Evolutionary conservation across 2,797 vertebrate genomes (phyloP).

Genomic region (Acridotheres tristis): DNA sequence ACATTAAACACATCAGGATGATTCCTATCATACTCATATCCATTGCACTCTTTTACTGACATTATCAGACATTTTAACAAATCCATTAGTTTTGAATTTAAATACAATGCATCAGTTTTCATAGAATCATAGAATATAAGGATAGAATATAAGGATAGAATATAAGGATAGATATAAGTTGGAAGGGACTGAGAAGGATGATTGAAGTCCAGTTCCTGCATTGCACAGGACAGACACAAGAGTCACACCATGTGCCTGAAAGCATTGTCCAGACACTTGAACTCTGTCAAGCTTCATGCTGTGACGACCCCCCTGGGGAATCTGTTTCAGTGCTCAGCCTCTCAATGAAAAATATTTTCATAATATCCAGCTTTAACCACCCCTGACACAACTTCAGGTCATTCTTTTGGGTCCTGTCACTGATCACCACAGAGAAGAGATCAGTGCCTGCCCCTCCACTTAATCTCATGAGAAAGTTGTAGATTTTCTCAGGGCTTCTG

Average conservation of each 20-base stretch:
- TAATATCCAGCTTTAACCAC: not conserved
- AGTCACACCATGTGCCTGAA: not conserved
- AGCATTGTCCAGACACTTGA: not conserved
- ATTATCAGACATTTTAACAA: constrained; percentile 2
- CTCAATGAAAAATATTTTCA: not conserved
- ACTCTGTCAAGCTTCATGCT: not conserved
- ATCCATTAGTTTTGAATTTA: constrained; percentile 27
- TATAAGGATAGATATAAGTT: too few relatives aligned
- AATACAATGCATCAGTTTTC: constrained; percentile 18
- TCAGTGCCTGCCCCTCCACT: not conserved
- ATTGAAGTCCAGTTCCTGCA: not conserved
- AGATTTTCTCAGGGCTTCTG: accelerated
- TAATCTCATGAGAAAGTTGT: not conserved
- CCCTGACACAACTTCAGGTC: not conserved
- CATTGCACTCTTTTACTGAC: not conserved
- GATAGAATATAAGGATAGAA: too few relatives aligned
- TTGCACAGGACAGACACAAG: too few relatives aligned
- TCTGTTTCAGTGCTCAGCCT: not conserved
- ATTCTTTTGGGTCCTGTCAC: not conserved
- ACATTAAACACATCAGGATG: not conserved
- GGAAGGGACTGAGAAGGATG: not conserved
- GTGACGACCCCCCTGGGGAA: not conserved
- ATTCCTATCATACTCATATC: not conserved
- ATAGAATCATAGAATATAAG: not conserved
- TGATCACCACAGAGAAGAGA: not conserved